Evolutionary conservation across 2,797 vertebrate species (phyloP).

Genomic region (Pantherophis alleghaniensis): DNA sequence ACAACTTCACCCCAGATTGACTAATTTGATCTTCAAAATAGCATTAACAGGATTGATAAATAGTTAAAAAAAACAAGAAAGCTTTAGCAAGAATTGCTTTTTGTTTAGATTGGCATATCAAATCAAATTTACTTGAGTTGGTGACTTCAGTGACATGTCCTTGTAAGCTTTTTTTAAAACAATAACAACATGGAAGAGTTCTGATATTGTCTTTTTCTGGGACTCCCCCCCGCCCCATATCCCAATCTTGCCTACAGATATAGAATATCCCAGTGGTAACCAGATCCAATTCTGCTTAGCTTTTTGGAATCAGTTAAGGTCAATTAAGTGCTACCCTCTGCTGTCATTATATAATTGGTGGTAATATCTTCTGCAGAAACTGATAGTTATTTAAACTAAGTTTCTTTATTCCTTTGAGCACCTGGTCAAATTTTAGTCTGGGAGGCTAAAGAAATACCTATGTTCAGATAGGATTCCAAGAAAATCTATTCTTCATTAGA

Average conservation of each 20-base stretch:
- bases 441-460: background rate
- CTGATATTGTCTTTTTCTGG: background rate
- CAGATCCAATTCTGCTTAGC: background rate
- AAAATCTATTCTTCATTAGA: background rate
- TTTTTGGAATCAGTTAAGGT: background rate
- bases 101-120: background rate
- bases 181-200: background rate
- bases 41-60: background rate
- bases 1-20: background rate
- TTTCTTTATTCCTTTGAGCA: background rate
- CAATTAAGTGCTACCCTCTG: background rate
- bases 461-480: background rate
- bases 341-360: background rate
- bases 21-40: background rate
- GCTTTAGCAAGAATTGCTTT: background rate
- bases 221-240: accelerated
- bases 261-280: background rate
- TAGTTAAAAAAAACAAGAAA: background rate
- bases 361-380: background rate
- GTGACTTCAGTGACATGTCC: background rate
- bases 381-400: background rate
- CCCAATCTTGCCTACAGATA: background rate
- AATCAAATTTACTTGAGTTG: background rate
- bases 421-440: background rate
- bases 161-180: background rate